Base-by-base conservation (phyloP, 2,797 vertebrate species). In the Eupleurogrammus muticus region DNA sequence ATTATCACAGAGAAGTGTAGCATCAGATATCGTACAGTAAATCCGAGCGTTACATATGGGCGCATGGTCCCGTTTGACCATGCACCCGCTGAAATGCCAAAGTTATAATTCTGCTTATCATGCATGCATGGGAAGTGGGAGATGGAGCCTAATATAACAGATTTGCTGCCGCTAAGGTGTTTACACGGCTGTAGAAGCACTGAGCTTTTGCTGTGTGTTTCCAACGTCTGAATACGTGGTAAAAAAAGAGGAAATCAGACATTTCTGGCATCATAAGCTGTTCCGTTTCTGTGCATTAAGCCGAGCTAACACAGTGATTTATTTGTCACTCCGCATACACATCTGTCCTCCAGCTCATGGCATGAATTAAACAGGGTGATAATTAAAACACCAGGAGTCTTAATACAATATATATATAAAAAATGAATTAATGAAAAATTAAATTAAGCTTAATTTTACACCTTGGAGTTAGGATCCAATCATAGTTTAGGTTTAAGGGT, bases 1-100 rank as follows among this genome's bases (percentile, higher is more conserved):
- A 34, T 36, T 35, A 24, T 58, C 24, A 51, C 48, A 64, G 64
- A 66, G 28, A 64, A 77, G 2, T 36, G 9, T 2, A 57, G n/a
- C n/a, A n/a, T 5, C 38, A 16, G 38, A 42, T 42, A 42, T n/a
- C 38, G 14, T 42, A 1, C 38, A 42, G 14, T 38, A 13, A 38
- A 38, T 38, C 36, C 14, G 36, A 38, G 11, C 14, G 36, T 38
- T 38, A 38, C 12, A 38, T 12, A 38, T 5, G 36, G 36, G 36
- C 4, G 38, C 36, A 38, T 46, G 46, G 4, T 56, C 28, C 23
- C 6, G 23, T 70, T 3, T 23, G 32, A 66, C 21, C 34, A 59
- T 51, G 42, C 55, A 24, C 21, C 23, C 3, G 48, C 3, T 23
- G 52, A 55, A 44, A 47, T 10, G 1, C 5, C 0, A 17, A 21